Conservation (phyloP, 2,888 invertebrate species). For the Malacosoma neustria region DNA sequence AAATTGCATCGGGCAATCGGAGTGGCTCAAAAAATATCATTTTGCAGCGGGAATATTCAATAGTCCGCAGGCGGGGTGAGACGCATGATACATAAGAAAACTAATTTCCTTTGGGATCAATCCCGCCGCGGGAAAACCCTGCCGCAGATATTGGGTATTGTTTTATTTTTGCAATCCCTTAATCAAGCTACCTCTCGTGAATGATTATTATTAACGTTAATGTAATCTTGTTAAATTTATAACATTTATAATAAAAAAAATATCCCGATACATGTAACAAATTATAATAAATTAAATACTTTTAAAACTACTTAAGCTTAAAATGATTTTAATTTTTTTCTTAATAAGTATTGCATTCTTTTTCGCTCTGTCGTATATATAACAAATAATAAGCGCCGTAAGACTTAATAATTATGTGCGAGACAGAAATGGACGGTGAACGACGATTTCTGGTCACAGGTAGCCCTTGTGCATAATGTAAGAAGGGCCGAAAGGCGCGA, state of each 20-base stretch:
- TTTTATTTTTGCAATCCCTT: slow-evolving; percentile 1
- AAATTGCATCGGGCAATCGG: slow-evolving; percentile 42
- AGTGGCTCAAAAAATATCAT: slow-evolving; percentile 49
- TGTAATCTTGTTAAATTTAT: too few species aligned
- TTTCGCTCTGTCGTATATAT: too few species aligned
- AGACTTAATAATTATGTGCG: too few species aligned
- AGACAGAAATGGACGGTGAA: slow-evolving; percentile 13
- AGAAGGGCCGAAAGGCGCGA: slow-evolving; percentile 28
- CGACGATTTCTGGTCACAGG: slow-evolving; percentile 17
- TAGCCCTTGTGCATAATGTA: slow-evolving; percentile 49
- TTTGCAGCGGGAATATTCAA: slow-evolving; percentile 47
- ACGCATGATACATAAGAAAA: slow-evolving; percentile 53
- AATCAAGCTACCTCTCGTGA: slow-evolving; percentile 7
- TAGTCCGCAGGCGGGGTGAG: slow-evolving; percentile 37
- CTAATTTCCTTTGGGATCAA: slow-evolving; percentile 59
- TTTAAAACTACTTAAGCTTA: too few species aligned
- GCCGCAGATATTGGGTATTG: slow-evolving; percentile 4
- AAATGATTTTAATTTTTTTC: too few species aligned
- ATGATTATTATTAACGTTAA: too few species aligned
- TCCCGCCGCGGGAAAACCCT: slow-evolving; percentile 39
- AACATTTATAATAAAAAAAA: too few species aligned
- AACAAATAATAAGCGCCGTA: too few species aligned
- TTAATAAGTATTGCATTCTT: too few species aligned
- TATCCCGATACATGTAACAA: too few species aligned
- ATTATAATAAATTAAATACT: too few species aligned